Evolutionary conservation across 2,888 invertebrate species (phyloP).

Genomic region (Camptogramma bilineatum): DNA sequence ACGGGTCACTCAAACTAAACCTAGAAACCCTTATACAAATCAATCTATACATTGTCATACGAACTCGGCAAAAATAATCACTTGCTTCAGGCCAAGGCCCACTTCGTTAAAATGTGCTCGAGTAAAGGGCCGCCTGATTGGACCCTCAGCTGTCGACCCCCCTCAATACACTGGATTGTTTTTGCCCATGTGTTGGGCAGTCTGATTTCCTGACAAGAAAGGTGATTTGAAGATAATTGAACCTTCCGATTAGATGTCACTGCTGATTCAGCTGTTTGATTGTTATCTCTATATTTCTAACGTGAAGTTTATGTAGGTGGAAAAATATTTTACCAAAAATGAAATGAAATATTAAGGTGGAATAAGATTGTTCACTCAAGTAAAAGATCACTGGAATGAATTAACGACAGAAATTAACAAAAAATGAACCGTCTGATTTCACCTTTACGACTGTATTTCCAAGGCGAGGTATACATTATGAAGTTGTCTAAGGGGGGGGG

Average conservation of each 20-base stretch:
- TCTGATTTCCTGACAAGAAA: constrained; percentile 18
- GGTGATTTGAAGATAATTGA: constrained; percentile 23
- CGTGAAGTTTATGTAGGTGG: too few relatives aligned
- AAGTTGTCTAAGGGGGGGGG: too few relatives aligned
- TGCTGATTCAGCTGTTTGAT: not conserved
- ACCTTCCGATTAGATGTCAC: not conserved
- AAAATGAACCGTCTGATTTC: too few relatives aligned
- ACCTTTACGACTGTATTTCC: too few relatives aligned
- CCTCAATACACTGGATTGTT: constrained; percentile 31
- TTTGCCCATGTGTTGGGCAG: constrained; percentile 18
- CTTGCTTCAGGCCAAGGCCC: constrained; percentile 17
- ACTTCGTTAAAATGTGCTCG: constrained; percentile 34
- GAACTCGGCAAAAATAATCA: constrained; percentile 16
- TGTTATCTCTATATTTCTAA: not conserved
- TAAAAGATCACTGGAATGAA: too few relatives aligned
- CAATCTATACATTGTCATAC: not conserved
- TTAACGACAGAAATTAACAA: too few relatives aligned
- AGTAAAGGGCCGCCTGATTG: constrained; percentile 32
- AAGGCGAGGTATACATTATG: too few relatives aligned
- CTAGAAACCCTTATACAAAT: not conserved
- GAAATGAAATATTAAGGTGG: too few relatives aligned
- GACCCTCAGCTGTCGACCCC: constrained; percentile 34
- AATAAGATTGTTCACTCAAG: too few relatives aligned
- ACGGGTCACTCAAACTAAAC: not conserved
- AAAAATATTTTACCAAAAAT: too few relatives aligned